Percentiles rank a stretch among this genome's conserved stretches.
Conservation (phyloP, 2,888 invertebrate species). For the Julus scanicus region DNA sequence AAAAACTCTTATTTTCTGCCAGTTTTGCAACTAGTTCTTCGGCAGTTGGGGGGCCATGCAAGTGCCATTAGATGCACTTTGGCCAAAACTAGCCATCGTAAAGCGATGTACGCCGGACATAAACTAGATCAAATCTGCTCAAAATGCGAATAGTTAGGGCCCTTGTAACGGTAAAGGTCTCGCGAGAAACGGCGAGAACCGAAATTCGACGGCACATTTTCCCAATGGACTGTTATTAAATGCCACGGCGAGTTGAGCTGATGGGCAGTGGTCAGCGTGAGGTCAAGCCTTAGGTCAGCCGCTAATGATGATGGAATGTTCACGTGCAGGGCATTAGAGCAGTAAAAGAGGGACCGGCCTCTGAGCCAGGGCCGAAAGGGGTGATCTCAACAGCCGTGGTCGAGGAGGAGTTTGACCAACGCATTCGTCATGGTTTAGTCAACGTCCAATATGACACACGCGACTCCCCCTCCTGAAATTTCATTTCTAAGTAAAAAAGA, state of each 20-base stretch:
- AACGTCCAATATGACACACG: not conserved
- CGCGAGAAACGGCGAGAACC: not conserved
- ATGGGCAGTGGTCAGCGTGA: conserved; percentile 1
- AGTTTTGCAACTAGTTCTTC: not conserved
- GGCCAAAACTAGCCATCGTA: not conserved
- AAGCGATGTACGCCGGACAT: not conserved
- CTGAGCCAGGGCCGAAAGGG: not conserved
- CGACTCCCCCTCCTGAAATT: not conserved
- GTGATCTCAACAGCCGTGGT: not conserved
- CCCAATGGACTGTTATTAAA: conserved; percentile 17
- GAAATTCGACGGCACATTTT: not conserved
- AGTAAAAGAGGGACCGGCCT: not conserved
- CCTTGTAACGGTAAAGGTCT: not conserved
- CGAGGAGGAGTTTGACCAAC: not conserved
- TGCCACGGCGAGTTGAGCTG: not conserved
- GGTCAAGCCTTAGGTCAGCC: not conserved
- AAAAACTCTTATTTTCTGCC: not conserved
- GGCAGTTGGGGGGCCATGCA: not conserved
- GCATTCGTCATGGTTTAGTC: conserved; percentile 5
- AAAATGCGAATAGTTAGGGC: not conserved
- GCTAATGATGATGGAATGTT: conserved; percentile 29
- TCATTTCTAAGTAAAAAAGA: not conserved
- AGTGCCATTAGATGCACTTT: not conserved
- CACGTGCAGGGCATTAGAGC: not conserved
- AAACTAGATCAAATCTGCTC: conserved; percentile 3